Base-by-base conservation (phyloP, 2,113 vertebrate species). In the Rhea americana region DNA sequence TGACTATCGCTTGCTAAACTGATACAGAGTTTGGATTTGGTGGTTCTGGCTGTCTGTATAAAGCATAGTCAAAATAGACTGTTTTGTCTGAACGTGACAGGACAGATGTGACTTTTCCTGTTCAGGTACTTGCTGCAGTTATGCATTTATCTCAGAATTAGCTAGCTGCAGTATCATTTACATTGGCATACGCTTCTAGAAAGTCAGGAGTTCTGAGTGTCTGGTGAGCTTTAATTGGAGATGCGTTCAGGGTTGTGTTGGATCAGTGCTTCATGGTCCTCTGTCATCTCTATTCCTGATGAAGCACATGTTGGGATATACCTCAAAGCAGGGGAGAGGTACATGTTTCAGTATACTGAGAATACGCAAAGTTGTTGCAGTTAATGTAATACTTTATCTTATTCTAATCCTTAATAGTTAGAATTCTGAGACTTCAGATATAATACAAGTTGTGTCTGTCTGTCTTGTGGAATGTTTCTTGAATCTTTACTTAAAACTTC, bases 121-220 rank as follows among this genome's bases (percentile, higher is more conserved):
- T 56, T 2, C 28, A 30, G 50, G 45, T 9, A 53, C 37, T 26
- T 3, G 9, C 28, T 63, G 37, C 55, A 37, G 50, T 66, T 74
- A 5, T 0, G 3, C 2, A 1, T 90, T 89, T 80, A 39, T 24
- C 45, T 68, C 22, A 22, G 3, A 25, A 32, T 41, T 20, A 48
- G 16, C 26, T 47, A 55, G 22, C 53, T 50, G 74, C 12, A 14
- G 12, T 22, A 1, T 20, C 43, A 5, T 82, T 70, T 75, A 7
- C 6, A 2, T 58, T 61, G 61, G 4, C 10, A 6, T n/a, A 4
- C 1, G 2, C 0, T 1, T 19, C 3, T 26, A 13, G 61, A 39
- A 85, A 26, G 43, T 68, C 37, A 76, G 47, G 66, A 47, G 32
- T 3, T 78, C 61, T 14, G 13, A 5, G 7, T 51, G 24, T 53